phyloP scores from a whole-genome alignment of 2,888 invertebrate genomes.

The Troilus luridus region DNA sequence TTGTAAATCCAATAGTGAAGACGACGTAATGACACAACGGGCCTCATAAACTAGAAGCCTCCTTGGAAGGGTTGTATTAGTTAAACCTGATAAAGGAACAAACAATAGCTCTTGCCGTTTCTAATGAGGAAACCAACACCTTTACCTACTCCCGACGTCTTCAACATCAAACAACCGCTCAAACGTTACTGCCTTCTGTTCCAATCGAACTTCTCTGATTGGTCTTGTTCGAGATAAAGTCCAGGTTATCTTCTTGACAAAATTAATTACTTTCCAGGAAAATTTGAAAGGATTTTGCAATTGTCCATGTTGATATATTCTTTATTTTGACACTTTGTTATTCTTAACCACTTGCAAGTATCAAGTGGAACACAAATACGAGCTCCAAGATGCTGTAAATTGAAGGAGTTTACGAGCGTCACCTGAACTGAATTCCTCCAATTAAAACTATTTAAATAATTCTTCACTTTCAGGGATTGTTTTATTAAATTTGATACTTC shows the following conservation, averaged over 20 bases:
- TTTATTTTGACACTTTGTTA: too few species aligned
- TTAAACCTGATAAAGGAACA: constrained; percentile 42
- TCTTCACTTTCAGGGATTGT: too few species aligned
- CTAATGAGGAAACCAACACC: constrained; percentile 19
- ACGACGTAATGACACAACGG: not conserved
- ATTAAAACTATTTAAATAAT: too few species aligned
- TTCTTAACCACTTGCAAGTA: too few species aligned
- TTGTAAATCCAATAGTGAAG: constrained; percentile 3
- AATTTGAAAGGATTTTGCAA: not conserved
- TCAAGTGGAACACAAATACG: too few species aligned
- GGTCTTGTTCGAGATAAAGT: not conserved
- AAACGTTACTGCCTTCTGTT: not conserved
- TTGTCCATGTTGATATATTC: not conserved
- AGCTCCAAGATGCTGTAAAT: too few species aligned
- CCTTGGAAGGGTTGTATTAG: not conserved
- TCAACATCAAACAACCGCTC: not conserved
- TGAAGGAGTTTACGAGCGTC: too few species aligned
- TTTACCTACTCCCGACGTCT: not conserved
- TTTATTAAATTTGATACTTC: too few species aligned
- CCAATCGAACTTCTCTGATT: not conserved
- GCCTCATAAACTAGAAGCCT: constrained; percentile 12
- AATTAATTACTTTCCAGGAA: not conserved
- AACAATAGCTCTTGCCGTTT: constrained; percentile 30
- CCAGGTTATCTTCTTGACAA: not conserved
- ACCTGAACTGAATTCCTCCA: too few species aligned